Evolutionary conservation across 2,113 vertebrate genomes (phyloP).

Genomic region (Thinocorus orbignyianus): DNA sequence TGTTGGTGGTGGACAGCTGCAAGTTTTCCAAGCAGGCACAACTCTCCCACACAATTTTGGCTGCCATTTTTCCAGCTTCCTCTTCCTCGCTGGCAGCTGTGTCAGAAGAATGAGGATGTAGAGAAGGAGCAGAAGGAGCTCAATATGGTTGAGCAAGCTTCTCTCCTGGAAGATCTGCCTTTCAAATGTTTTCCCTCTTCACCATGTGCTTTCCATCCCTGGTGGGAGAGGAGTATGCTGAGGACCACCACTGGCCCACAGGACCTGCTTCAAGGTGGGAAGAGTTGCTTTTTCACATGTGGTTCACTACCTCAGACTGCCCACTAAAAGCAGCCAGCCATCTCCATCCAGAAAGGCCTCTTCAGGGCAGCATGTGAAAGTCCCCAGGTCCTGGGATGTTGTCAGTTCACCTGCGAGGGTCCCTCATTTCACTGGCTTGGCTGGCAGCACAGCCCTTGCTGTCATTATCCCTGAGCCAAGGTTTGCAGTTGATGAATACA

Average conservation of each 20-base stretch:
- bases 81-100: not conserved
- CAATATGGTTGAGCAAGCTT: not conserved
- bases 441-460: not conserved
- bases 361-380: not conserved
- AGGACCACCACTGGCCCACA: not conserved
- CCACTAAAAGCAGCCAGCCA: not conserved
- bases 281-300: not conserved
- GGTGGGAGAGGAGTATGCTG: not conserved
- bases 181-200: not conserved
- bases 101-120: not conserved
- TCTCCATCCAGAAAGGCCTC: not conserved
- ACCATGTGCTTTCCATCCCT: accelerated
- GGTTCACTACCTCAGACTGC: not conserved
- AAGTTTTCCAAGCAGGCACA: not conserved
- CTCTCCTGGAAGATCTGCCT: not conserved
- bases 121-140: not conserved
- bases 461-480: not conserved
- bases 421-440: not conserved
- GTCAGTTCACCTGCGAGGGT: not conserved
- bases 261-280: not conserved
- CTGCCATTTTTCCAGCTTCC: not conserved
- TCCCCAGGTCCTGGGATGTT: not conserved
- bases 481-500: not conserved
- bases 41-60: not conserved
- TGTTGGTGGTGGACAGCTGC: not conserved